Conservation (phyloP, 2,797 vertebrate species). For the Muraenolepis orangiensis region DNA sequence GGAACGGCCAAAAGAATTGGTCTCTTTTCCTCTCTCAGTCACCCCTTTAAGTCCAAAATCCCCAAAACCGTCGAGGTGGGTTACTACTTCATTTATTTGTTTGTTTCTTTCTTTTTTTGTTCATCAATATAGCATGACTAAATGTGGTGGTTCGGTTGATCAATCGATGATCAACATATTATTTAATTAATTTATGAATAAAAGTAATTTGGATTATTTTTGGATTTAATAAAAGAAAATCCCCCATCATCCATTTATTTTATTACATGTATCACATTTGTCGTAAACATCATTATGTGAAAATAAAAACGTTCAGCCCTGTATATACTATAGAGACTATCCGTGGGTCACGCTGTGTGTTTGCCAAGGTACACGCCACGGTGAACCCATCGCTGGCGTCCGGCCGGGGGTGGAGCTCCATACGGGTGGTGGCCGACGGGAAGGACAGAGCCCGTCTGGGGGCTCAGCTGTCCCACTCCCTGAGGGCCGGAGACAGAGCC, state of each 20-base stretch:
- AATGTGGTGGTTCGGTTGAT: background rate
- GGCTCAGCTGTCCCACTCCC: slow-evolving; percentile 54
- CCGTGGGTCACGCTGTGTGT: background rate
- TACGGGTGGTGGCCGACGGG: slow-evolving; percentile 65
- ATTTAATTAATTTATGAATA: background rate
- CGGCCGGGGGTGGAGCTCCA: slow-evolving; percentile 60
- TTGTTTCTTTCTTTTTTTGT: background rate
- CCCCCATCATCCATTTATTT: background rate
- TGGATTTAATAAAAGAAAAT: background rate
- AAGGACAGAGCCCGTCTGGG: slow-evolving; percentile 66
- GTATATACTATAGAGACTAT: background rate
- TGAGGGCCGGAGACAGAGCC: slow-evolving; percentile 39
- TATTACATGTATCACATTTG: background rate
- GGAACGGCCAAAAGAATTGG: slow-evolving; percentile 49
- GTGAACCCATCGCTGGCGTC: slow-evolving; percentile 39
- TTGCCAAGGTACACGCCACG: slow-evolving; percentile 66
- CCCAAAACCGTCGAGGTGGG: slow-evolving; percentile 68
- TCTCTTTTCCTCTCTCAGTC: slow-evolving; percentile 62
- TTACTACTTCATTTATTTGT: background rate
- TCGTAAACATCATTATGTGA: background rate
- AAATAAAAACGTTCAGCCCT: background rate
- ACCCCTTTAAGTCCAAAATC: slow-evolving; percentile 62
- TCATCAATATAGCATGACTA: background rate
- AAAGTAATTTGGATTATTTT: background rate
- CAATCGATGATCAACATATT: background rate